phyloP scores from a whole-genome alignment of 1,140 invertebrate genomes.

The Melipona quadrifasciata region DNA sequence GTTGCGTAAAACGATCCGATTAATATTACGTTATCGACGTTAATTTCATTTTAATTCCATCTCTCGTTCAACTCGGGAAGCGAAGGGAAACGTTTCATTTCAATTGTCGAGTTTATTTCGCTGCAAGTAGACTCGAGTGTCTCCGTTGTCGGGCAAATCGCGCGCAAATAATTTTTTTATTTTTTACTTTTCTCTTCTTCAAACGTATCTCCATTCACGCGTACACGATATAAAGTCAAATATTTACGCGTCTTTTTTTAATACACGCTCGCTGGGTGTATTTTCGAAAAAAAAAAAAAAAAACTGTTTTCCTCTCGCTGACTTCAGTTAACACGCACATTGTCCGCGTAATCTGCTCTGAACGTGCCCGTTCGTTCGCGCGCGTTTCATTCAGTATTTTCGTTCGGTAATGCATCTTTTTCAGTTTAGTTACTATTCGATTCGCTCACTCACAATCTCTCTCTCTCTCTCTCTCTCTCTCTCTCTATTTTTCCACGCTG shows the following conservation, averaged over 20 bases:
- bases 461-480: not conserved
- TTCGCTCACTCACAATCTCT: not conserved
- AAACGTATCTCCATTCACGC: not conserved
- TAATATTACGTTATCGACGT: conserved; percentile 19
- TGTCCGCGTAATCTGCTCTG: not conserved
- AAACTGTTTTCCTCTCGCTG: not conserved
- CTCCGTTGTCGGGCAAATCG: not conserved
- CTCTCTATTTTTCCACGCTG: not conserved
- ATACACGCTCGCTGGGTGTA: not conserved
- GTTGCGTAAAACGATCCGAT: conserved; percentile 7
- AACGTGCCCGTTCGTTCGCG: not conserved
- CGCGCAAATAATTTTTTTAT: too few species aligned
- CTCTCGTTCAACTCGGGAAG: not conserved
- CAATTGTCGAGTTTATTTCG: too few species aligned
- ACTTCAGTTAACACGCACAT: not conserved
- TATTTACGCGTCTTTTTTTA: not conserved
- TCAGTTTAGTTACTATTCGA: not conserved
- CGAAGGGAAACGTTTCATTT: not conserved
- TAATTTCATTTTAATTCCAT: not conserved
- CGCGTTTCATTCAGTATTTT: not conserved
- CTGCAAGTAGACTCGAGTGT: not conserved
- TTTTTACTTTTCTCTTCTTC: not conserved
- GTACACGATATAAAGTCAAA: not conserved
- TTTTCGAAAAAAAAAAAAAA: too few species aligned
- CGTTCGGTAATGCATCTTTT: not conserved